Base-by-base conservation (phyloP, 2,888 invertebrate genomes). In the Drosophila putrida region DNA sequence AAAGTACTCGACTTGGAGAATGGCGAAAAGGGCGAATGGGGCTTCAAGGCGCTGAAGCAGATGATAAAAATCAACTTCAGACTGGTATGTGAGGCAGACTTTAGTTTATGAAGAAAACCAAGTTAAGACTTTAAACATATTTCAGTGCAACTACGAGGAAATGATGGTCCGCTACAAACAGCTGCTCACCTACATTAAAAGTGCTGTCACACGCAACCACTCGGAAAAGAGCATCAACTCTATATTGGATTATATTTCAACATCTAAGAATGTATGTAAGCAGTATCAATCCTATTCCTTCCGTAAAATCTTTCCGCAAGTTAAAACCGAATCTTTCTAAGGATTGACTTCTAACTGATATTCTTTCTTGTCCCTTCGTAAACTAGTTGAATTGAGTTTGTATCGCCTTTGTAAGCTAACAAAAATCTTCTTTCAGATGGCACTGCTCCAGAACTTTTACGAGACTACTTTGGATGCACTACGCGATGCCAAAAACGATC, bases 61-160 rank as follows among this genome's bases (percentile, higher is more conserved):
- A 99, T 99, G 99, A 99, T 99, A 51, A 99, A 99, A 93, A 99
- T 99, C 70, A 98, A 99, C 93, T 99, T 99, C 93, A 97, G 97
- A 94, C 93, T 99, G 95, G 98, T 98, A 11, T 61, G 70, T 35
- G 1, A 6, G 6, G 4, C 25, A 2, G 2, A n/a, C 20, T 3
- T 13, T 1, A 36, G 35, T 15, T 38, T 28, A 4, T 1, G 10
- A 33, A 8, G 2, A 5, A 8, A 38, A 11, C 0, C 6, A 9
- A 53, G 4, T 0, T 1, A 36, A 13, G 1, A 6, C 50, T 31
- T 44, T 41, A 33, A 92, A 98, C 13, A 5, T 11, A 25, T 49
- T 15, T 3, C 92, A 98, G 98, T 94, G 95, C 60, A 98, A 98
- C 92, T 98, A 97, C 92, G 96, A 96, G 75, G 98, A 98, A 93